Percentiles rank a stretch among this genome's conserved stretches.
Evolutionary conservation across 2,797 vertebrate species (phyloP).

Genomic region (Micropoecilia bifurca): DNA sequence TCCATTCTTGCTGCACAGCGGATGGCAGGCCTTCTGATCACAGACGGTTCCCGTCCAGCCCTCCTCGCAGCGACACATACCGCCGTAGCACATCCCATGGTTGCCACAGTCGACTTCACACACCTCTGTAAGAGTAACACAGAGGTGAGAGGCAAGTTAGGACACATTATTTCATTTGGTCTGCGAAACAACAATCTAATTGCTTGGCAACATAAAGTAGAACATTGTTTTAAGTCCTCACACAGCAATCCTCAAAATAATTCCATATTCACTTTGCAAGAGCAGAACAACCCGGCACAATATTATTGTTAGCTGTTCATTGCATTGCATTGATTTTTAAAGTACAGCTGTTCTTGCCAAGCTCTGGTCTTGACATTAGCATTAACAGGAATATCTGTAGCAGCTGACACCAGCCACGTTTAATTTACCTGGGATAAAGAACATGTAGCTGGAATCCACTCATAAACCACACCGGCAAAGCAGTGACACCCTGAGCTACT

Average conservation of each 20-base stretch:
- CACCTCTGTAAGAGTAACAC: constrained; percentile 80
- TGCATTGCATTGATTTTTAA: neutral
- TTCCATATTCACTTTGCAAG: neutral
- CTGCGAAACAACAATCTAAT: neutral
- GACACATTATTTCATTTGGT: neutral
- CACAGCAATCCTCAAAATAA: neutral
- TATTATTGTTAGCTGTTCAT: neutral
- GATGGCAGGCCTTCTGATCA: constrained; percentile 93
- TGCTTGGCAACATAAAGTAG: neutral
- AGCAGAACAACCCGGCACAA: neutral
- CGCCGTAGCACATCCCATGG: constrained; percentile 91
- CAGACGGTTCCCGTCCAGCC: constrained; percentile 92
- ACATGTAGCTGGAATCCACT: neutral
- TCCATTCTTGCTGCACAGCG: constrained; percentile 93
- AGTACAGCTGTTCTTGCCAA: neutral
- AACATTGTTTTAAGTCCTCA: neutral
- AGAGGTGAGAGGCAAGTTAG: neutral
- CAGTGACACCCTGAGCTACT: neutral
- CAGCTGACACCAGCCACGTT: neutral
- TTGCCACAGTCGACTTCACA: constrained; percentile 91
- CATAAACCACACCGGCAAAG: neutral
- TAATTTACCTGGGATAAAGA: neutral
- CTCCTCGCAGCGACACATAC: constrained; percentile 93
- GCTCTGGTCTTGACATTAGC: neutral
- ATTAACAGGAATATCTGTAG: neutral